Evolutionary conservation across 2,888 invertebrate genomes (phyloP).

Genomic region (Electrophaes corylata): DNA sequence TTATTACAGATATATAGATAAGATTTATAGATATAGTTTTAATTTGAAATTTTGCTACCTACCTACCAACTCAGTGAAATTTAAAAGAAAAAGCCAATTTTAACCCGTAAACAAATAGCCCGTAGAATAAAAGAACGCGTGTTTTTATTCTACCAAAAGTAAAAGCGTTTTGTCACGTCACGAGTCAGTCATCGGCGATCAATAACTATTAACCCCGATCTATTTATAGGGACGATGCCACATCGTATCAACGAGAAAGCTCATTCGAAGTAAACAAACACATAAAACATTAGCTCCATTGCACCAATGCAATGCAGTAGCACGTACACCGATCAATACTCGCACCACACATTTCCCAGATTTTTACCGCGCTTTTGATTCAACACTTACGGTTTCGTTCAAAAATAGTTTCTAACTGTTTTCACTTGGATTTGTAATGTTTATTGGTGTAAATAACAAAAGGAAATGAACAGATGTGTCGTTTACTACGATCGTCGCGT

Average conservation of each 20-base stretch:
- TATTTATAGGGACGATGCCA: slow-evolving; percentile 51
- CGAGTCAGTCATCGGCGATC: slow-evolving; percentile 41
- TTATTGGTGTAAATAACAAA: slow-evolving; percentile 19
- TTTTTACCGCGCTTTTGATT: slow-evolving; percentile 45
- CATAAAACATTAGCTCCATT: slow-evolving; percentile 57
- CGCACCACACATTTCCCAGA: slow-evolving; percentile 63
- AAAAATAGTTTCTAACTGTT: slow-evolving; percentile 25
- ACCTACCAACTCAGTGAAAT: no score
- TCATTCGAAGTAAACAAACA: slow-evolving; percentile 64
- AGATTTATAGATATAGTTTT: no score
- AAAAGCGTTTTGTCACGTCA: slow-evolving; percentile 31
- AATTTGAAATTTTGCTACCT: no score
- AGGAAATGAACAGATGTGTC: slow-evolving; percentile 57
- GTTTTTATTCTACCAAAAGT: slow-evolving; percentile 9
- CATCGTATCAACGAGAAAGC: slow-evolving; percentile 50
- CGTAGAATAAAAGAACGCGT: background rate
- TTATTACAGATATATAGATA: no score
- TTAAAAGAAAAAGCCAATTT: no score
- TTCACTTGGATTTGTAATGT: slow-evolving; percentile 9
- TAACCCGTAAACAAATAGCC: no score
- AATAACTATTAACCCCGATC: slow-evolving; percentile 53
- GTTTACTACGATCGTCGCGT: slow-evolving; percentile 69
- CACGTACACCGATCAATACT: slow-evolving; percentile 68
- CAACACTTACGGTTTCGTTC: slow-evolving; percentile 45
- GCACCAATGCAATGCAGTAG: slow-evolving; percentile 67